Percentiles rank a stretch among this genome's conserved stretches.
phyloP scores from a whole-genome alignment of 2,888 invertebrate genomes.

The Ferrisia virgata region DNA sequence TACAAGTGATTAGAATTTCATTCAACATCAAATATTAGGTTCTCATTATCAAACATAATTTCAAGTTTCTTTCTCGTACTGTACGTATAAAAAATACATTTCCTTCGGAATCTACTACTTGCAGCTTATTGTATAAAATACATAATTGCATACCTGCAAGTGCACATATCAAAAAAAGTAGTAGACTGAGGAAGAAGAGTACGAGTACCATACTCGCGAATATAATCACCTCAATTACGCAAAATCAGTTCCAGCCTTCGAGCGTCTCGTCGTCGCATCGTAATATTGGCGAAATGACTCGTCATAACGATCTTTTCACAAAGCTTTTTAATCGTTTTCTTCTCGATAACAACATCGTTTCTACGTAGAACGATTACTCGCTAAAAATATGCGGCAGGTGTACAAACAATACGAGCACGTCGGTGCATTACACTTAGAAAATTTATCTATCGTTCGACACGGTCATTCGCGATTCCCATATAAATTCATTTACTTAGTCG shows the following conservation, averaged over 20 bases:
- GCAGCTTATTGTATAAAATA: too few species aligned
- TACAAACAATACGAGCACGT: conserved; percentile 14
- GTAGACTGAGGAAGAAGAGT: too few species aligned
- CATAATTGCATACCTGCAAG: too few species aligned
- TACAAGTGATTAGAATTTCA: too few species aligned
- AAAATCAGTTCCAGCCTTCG: neutral
- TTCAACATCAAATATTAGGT: too few species aligned
- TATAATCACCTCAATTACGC: neutral
- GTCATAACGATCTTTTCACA: conserved; percentile 2
- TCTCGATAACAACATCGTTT: neutral
- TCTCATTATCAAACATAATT: too few species aligned
- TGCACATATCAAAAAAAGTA: too few species aligned
- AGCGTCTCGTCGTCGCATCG: too few species aligned
- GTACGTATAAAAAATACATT: too few species aligned
- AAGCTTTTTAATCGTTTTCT: conserved; percentile 10
- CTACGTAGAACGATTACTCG: neutral
- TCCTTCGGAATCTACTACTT: too few species aligned
- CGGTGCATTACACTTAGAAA: conserved; percentile 8
- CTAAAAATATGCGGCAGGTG: conserved; percentile 17
- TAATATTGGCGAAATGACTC: neutral
- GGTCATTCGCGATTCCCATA: conserved; percentile 32
- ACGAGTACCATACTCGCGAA: neutral
- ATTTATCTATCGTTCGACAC: conserved; percentile 20
- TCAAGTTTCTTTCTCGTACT: too few species aligned
- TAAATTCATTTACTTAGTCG: conserved; percentile 27